These are phyloP conservation scores for Scrobipalpa atriplicella DNA, from an alignment of 2,888 invertebrate genomes.

Conservation along the genomic window DNA sequence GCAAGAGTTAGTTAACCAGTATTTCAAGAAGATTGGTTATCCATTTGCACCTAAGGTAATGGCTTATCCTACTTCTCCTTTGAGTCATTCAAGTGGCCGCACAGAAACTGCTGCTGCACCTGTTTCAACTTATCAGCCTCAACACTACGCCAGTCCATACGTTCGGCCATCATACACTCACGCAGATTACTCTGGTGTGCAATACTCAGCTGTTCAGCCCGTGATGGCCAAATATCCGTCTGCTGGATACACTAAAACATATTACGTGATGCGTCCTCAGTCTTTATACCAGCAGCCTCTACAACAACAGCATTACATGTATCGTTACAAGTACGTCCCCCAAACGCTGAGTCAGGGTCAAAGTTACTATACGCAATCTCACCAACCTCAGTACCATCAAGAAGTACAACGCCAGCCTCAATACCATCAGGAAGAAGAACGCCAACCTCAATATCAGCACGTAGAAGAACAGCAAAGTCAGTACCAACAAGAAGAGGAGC, in stretches of 20 bases:
- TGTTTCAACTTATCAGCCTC: conserved; percentile 51
- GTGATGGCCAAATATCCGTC: conserved; percentile 73
- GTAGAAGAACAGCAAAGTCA: conserved; percentile 46
- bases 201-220: conserved; percentile 77
- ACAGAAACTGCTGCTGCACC: conserved; percentile 36
- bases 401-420: conserved; percentile 50
- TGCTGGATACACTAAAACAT: conserved; percentile 57
- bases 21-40: conserved; percentile 74
- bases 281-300: conserved; percentile 59
- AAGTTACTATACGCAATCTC: conserved; percentile 55
- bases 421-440: conserved; percentile 50
- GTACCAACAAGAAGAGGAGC: conserved; percentile 19
- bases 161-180: conserved; percentile 72
- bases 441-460: conserved; percentile 54
- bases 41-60: conserved; percentile 68
- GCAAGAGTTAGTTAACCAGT: conserved; percentile 79
- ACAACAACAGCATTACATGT: conserved; percentile 63
- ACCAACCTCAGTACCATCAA: conserved; percentile 62
- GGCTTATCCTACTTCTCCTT: conserved; percentile 55
- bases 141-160: conserved; percentile 68
- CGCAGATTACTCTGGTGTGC: conserved; percentile 71
- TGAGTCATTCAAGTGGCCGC: conserved; percentile 44
- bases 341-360: conserved; percentile 53
- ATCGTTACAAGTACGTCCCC: conserved; percentile 64
- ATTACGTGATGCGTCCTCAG: conserved; percentile 57